Percentiles rank a stretch among this genome's conserved stretches.
These are phyloP conservation scores for Xenopus borealis DNA, from an alignment of 2,113 vertebrate species.

Conservation along the genomic window DNA sequence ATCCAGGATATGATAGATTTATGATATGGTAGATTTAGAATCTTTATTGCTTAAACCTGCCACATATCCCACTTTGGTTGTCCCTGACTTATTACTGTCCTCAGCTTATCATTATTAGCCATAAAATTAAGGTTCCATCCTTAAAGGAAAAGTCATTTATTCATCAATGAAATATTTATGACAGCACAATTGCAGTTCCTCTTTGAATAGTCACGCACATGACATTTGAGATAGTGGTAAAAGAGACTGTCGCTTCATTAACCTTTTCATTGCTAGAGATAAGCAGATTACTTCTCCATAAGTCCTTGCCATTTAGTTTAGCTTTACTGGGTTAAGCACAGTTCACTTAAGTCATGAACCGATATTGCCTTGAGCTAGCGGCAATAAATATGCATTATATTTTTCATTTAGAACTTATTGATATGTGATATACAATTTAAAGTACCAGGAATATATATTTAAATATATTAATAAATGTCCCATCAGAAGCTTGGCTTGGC, in stretches of 20 bases:
- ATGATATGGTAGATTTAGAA: no score
- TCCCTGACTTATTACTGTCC: no score
- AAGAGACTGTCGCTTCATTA: background rate
- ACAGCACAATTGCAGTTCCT: constrained; percentile 7
- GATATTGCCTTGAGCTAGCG: background rate
- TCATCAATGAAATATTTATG: constrained; percentile 29
- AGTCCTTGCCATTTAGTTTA: constrained; percentile 9
- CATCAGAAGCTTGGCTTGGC: no score
- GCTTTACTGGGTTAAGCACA: constrained; percentile 7
- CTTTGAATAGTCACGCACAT: constrained; percentile 17
- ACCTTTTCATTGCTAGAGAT: constrained; percentile 8
- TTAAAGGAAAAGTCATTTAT: background rate
- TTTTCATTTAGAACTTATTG: no score
- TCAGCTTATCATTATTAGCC: background rate
- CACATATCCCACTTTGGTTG: no score
- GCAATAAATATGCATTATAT: no score
- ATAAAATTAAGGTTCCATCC: background rate
- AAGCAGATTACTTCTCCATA: constrained; percentile 14
- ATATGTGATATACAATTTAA: no score
- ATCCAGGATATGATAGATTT: no score
- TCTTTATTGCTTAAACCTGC: no score
- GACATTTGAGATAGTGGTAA: constrained; percentile 19
- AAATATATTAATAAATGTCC: no score
- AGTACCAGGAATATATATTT: no score
- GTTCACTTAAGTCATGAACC: background rate